These are phyloP conservation scores for Manacus vitellinus DNA, from an alignment of 2,113 vertebrate species.

Conservation along the genomic window DNA sequence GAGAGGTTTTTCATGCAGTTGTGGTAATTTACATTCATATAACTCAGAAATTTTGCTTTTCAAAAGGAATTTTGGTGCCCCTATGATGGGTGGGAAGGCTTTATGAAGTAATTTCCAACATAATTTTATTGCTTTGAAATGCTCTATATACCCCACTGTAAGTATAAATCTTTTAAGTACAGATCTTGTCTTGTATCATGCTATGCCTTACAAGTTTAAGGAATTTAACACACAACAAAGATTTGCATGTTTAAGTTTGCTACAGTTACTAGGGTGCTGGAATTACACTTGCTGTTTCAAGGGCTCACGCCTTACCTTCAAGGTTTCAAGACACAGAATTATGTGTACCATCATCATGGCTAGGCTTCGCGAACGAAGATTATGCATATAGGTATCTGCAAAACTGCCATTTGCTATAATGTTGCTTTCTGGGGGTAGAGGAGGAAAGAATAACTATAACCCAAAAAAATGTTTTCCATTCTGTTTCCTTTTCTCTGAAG, in stretches of 20 bases:
- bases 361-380: neutral
- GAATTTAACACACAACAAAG: neutral
- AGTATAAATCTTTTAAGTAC: neutral
- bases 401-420: neutral
- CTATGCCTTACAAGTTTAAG: neutral
- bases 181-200: neutral
- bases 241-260: neutral
- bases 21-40: neutral
- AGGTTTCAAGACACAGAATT: neutral
- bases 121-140: neutral
- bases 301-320: neutral
- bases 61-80: neutral
- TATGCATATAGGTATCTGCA: neutral
- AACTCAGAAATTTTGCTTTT: neutral
- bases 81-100: neutral
- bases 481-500: constrained; percentile 1
- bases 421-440: neutral
- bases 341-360: neutral
- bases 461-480: neutral
- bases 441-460: neutral
- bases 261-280: neutral
- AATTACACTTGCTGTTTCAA: neutral
- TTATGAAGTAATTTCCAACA: neutral
- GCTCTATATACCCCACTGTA: neutral
- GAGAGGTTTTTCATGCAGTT: neutral